Conservation (phyloP, 2,797 vertebrate genomes). For the Lithobates pipiens region DNA sequence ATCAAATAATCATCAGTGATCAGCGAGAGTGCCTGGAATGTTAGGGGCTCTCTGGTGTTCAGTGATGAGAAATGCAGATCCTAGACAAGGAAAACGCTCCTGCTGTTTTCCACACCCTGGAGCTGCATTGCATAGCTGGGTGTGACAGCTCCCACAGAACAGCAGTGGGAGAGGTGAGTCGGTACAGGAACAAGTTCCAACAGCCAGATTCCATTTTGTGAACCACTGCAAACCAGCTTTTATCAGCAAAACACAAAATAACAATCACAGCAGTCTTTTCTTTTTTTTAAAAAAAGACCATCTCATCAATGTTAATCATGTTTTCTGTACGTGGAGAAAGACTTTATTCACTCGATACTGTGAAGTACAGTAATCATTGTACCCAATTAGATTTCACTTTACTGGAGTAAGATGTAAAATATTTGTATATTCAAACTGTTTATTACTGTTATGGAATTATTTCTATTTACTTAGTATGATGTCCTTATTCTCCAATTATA, state of each 20-base stretch:
- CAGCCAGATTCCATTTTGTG: slow-evolving; percentile 15
- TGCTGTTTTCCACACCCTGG: slow-evolving; percentile 60
- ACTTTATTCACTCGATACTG: background rate
- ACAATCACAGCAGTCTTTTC: background rate
- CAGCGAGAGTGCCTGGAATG: background rate
- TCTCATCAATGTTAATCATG: background rate
- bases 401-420: too few species aligned
- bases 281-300: background rate
- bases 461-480: too few species aligned
- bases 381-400: background rate
- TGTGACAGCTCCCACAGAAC: slow-evolving; percentile 41
- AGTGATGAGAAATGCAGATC: slow-evolving; percentile 39
- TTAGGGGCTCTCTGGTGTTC: background rate
- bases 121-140: slow-evolving; percentile 58
- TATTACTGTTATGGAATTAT: too few species aligned
- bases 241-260: background rate
- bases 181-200: slow-evolving; percentile 51
- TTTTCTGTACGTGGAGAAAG: background rate
- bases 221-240: slow-evolving; percentile 28
- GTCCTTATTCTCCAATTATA: too few species aligned
- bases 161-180: slow-evolving; percentile 45
- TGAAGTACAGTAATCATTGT: background rate
- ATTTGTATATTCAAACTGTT: too few species aligned
- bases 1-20: background rate
- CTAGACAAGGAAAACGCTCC: slow-evolving; percentile 39